Percentiles rank a stretch among this genome's conserved stretches.
Evolutionary conservation across 2,888 invertebrate species (phyloP).

Genomic region (Chrysolina oricalcia): DNA sequence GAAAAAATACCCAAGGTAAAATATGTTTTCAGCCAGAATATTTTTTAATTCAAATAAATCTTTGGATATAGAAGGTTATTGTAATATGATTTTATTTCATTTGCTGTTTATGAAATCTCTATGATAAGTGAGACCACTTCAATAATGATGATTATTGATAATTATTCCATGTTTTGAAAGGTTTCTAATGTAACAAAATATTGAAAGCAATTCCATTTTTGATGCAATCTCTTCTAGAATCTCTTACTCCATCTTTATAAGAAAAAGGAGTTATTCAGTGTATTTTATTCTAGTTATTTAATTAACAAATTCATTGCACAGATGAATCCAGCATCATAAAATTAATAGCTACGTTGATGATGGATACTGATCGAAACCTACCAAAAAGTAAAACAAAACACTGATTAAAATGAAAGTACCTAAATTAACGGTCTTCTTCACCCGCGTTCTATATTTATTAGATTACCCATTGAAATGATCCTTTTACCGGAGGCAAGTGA

Average conservation of each 20-base stretch:
- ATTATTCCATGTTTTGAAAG: too few species aligned
- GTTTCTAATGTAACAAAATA: too few species aligned
- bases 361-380: not conserved
- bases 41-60: too few species aligned
- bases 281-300: not conserved
- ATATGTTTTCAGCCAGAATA: too few species aligned
- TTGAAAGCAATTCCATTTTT: too few species aligned
- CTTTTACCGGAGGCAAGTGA: not conserved
- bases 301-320: constrained; percentile 2
- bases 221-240: not conserved
- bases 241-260: not conserved
- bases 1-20: too few species aligned
- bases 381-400: constrained; percentile 2
- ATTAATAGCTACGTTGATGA: not conserved
- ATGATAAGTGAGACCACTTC: too few species aligned
- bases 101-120: too few species aligned
- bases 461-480: not conserved
- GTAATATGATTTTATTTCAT: too few species aligned
- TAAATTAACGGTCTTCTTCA: constrained; percentile 8
- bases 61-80: too few species aligned
- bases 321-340: not conserved
- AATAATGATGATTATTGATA: too few species aligned
- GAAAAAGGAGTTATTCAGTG: not conserved
- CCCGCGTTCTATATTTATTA: not conserved
- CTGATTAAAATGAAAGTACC: constrained; percentile 22